phyloP scores from a whole-genome alignment of 2,113 vertebrate genomes.

The Daubentonia madagascariensis region DNA sequence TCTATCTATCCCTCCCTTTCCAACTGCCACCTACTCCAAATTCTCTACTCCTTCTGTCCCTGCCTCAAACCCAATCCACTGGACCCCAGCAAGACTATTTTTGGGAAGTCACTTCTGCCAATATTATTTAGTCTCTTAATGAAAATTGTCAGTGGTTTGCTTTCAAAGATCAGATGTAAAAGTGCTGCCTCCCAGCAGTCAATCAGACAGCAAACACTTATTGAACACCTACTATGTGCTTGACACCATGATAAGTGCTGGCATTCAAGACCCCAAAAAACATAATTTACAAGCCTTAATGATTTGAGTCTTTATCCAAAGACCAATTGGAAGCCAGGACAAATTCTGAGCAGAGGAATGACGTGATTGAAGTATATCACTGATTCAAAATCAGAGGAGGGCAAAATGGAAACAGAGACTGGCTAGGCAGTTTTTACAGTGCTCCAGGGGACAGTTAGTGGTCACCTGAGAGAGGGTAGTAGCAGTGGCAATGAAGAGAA shows the following conservation, averaged over 20 bases:
- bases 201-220: background rate
- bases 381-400: background rate
- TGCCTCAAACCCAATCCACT: background rate
- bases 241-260: background rate
- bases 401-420: background rate
- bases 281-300: background rate
- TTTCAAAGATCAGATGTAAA: constrained; percentile 13
- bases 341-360: background rate
- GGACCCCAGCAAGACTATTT: background rate
- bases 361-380: background rate
- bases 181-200: background rate
- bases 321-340: background rate
- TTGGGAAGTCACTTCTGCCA: background rate
- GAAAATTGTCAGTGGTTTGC: constrained; percentile 8
- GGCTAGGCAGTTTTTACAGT: background rate
- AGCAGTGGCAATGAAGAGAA: background rate
- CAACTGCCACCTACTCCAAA: background rate
- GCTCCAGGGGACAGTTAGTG: background rate
- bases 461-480: background rate
- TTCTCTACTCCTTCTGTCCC: background rate
- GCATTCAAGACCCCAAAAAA: background rate
- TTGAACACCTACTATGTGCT: background rate
- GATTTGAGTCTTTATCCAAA: background rate
- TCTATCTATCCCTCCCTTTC: background rate
- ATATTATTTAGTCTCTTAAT: background rate